These are phyloP conservation scores for Lepus timidus DNA, from an alignment of 2,113 vertebrate species.

Conservation along the genomic window DNA sequence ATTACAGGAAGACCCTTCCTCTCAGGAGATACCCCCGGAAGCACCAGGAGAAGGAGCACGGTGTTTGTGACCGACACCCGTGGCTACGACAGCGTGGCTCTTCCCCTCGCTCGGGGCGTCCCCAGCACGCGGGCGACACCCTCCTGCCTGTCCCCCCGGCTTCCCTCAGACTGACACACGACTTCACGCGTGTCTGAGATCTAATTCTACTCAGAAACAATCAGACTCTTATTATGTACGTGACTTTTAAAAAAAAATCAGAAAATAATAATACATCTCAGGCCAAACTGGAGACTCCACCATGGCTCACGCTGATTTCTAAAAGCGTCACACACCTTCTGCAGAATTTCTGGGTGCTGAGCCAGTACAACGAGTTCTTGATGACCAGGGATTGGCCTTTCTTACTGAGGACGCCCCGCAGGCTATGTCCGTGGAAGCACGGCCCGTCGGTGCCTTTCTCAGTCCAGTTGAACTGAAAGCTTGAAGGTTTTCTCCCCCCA, in stretches of 20 bases:
- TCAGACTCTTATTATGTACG: neutral
- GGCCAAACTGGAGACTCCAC: neutral
- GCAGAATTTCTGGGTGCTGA: slow-evolving; percentile 87
- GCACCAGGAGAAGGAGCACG: neutral
- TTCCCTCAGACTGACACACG: neutral
- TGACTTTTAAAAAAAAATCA: neutral
- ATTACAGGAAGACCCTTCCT: neutral
- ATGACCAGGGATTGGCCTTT: slow-evolving; percentile 72
- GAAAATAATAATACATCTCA: neutral
- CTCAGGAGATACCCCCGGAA: neutral
- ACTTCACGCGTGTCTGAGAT: neutral
- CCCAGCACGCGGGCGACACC: neutral
- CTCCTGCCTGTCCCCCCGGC: neutral
- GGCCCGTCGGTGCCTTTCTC: slow-evolving; percentile 84
- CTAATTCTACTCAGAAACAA: slow-evolving; percentile 19
- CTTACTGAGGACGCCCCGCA: slow-evolving; percentile 86
- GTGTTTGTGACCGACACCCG: too few relatives aligned
- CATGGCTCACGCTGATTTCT: neutral
- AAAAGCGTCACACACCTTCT: slow-evolving; percentile 72
- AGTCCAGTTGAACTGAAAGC: slow-evolving; percentile 94
- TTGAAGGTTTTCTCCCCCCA: slow-evolving; percentile 85
- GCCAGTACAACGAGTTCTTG: slow-evolving; percentile 92
- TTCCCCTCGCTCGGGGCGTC: too few relatives aligned
- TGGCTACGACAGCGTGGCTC: too few relatives aligned
- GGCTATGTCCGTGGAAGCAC: slow-evolving; percentile 90